Base-by-base conservation (phyloP, 2,113 vertebrate species). In the Triplophysa tibetana region DNA sequence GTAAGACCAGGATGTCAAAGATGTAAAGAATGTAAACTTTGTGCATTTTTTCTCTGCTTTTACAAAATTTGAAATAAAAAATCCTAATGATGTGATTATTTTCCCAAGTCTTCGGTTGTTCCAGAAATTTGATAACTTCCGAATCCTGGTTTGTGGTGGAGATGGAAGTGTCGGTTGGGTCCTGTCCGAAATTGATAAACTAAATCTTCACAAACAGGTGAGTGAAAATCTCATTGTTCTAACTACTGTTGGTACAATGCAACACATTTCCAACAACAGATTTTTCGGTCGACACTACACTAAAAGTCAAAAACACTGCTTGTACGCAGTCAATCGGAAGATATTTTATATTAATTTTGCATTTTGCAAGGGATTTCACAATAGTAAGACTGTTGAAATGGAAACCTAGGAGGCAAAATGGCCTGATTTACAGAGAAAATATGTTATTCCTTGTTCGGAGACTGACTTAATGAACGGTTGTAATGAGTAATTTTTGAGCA, bases 121-220 rank as follows among this genome's bases (percentile, higher is more conserved):
- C 90, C 97, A 99, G 89, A 99, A 99, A 89, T 99, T 99, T 84
- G 97, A 99, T 90, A 99, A 97, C 90, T 99, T 99, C 87, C 93
- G 98, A 85, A 99, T 99, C 84, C 94, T 99, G 61, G 98, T 99
- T 26, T 99, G 98, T 79, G 98, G 98, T 12, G 98, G 98, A 0
- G 98, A 99, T 78, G 98, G 98, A 81, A 99, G 98, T 0, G 98
- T 99, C 33, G 98, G 98, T 70, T 99, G 98, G 98, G 98, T 99
- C 61, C 93, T 99, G 72, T 98, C 98, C 17, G 98, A 99, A 91
- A 99, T 99, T 10, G 97, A 99, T 91, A 98, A 97, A 64, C 95
- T 99, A 87, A 99, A 89, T 86, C 93, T 99, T 61, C 95, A 99
- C 90, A 99, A 99, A 88, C 97, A 99, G 95, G 98, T 93, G 74